A percentile compares a stretch with the other conserved stretches of the same genome.
Conservation (phyloP, 2,113 vertebrate genomes). For the Bubo blakistoni region DNA sequence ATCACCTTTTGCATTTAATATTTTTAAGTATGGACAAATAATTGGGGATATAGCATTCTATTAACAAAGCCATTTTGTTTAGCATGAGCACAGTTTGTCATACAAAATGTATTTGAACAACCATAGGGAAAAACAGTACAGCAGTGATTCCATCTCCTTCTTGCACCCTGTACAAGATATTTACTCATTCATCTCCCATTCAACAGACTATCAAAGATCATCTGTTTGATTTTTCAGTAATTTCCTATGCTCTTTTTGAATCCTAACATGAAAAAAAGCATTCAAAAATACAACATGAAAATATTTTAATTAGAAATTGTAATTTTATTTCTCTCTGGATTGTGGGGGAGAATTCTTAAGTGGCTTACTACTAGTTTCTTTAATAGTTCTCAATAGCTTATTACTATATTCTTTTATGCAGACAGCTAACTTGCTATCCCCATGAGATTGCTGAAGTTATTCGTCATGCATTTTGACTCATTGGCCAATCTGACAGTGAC, state of each 20-base stretch:
- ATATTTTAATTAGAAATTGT: background rate
- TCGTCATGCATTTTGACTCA: background rate
- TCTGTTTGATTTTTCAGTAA: background rate
- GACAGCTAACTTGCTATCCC: background rate
- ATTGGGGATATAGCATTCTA: background rate
- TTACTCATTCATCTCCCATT: background rate
- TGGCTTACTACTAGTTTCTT: background rate
- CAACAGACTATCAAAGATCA: background rate
- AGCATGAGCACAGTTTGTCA: background rate
- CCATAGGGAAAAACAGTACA: background rate
- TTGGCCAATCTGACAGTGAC: background rate
- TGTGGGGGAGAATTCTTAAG: background rate
- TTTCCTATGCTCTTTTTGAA: background rate
- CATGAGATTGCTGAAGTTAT: background rate
- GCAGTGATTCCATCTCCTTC: background rate
- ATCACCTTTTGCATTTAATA: background rate
- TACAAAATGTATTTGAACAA: background rate
- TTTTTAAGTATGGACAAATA: background rate
- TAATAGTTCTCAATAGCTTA: background rate
- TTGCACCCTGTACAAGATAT: background rate
- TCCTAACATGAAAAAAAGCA: background rate
- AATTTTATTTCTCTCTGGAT: background rate
- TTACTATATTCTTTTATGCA: background rate
- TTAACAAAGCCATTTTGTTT: background rate
- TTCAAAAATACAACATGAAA: background rate